Percentiles rank a stretch among this genome's conserved stretches.
Evolutionary conservation across 30 jellyfish, hydroid and myxozoan species (phyloP).

Genomic region (Chironex yamaguchii): DNA sequence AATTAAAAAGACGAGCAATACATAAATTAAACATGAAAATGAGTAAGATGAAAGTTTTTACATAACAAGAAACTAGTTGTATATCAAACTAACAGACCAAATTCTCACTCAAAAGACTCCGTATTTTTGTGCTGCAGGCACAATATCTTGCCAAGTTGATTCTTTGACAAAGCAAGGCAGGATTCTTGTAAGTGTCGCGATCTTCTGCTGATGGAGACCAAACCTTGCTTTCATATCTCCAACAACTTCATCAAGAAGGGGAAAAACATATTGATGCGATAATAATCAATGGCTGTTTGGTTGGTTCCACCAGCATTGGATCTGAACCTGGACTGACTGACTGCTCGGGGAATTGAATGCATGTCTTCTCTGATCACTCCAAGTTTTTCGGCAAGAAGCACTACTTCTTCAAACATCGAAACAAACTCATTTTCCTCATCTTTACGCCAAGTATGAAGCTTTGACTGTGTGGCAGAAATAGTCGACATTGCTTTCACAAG

Average conservation of each 20-base stretch:
- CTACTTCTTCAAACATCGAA: slow-evolving; percentile 13
- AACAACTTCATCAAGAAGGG: neutral
- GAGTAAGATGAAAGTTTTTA: too few species aligned
- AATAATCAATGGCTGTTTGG: neutral
- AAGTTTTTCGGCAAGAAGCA: slow-evolving; percentile 3
- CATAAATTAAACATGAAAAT: too few species aligned
- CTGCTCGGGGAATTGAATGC: slow-evolving; percentile 15
- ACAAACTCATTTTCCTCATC: slow-evolving; percentile 1
- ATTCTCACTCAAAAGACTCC: too few species aligned
- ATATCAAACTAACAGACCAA: too few species aligned
- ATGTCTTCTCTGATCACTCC: too few species aligned
- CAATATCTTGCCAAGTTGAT: too few species aligned
- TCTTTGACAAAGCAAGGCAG: too few species aligned
- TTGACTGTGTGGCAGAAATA: neutral
- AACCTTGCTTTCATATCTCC: slow-evolving; percentile 9
- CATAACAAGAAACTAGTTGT: too few species aligned
- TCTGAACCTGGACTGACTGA: neutral
- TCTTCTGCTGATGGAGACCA: slow-evolving; percentile 32
- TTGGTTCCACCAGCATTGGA: neutral
- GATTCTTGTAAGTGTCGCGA: neutral
- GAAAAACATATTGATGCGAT: neutral
- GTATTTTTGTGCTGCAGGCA: too few species aligned
- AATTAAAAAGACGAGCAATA: too few species aligned
- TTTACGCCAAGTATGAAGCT: slow-evolving; percentile 7
- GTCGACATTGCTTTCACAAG: slow-evolving; percentile 20